Evolutionary conservation across 2,888 invertebrate species (phyloP).

Genomic region (Ethmia dodecea): DNA sequence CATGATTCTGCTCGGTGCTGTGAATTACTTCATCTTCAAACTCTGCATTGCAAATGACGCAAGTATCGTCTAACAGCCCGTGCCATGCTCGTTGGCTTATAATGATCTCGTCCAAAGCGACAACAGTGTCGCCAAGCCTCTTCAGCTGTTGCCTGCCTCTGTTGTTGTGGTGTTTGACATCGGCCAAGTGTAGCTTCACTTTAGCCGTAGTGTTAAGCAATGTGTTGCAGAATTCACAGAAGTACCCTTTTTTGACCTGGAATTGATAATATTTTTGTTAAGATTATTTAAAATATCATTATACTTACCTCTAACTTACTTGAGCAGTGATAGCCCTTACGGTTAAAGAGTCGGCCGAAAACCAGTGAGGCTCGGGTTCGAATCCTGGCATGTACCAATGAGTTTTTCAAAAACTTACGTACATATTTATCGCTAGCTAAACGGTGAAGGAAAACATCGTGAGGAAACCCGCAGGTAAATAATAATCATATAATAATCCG

Average conservation of each 20-base stretch:
- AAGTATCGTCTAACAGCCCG: conserved; percentile 37
- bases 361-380: too few relatives aligned
- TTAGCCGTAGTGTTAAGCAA: conserved; percentile 35
- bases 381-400: too few relatives aligned
- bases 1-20: conserved; percentile 26
- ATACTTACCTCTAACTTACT: too few relatives aligned
- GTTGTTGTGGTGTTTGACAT: conserved; percentile 30
- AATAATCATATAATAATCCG: too few relatives aligned
- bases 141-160: conserved; percentile 26
- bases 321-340: too few relatives aligned
- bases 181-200: conserved; percentile 38
- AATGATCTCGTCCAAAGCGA: conserved; percentile 33
- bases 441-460: too few relatives aligned
- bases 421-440: too few relatives aligned
- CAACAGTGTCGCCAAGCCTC: conserved; percentile 23
- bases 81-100: conserved; percentile 46
- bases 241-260: conserved; percentile 50
- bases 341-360: too few relatives aligned
- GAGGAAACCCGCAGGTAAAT: too few relatives aligned
- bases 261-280: conserved; percentile 19
- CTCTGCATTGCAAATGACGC: conserved; percentile 39
- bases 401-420: too few relatives aligned
- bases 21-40: conserved; percentile 32
- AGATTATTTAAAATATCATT: too few relatives aligned
- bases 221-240: conserved; percentile 45